Base-by-base conservation (phyloP, 2,888 invertebrate genomes). In the Melitaea athalia region DNA sequence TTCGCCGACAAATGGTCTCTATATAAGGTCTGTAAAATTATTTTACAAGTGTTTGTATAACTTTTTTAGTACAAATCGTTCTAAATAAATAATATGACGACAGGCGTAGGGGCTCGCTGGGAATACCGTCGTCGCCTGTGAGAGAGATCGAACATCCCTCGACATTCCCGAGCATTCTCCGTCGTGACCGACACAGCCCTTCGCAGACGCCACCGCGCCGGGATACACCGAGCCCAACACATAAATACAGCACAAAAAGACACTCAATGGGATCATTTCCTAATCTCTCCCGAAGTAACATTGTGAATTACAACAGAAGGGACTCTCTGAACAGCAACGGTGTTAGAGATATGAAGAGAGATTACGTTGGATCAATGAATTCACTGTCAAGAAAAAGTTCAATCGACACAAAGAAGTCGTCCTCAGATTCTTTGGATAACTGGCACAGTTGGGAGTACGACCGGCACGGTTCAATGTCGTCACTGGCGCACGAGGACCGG, bases 361-460 rank as follows among this genome's bases (percentile, higher is more conserved):
- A 94, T 78, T 93, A 94, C 61, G 93, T 93, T 49, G 89, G 92
- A 7, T 92, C 91, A 1, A 86, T 84, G 59, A 87, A 84, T 74
- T 89, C 90, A 0, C 75, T 93, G 15, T 87, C 89, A 38, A 91
- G 94, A 76, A 93, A 95, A 78, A 92, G 88, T 78, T 92, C 91
- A 0, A 89, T 91, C 42, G 92, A 91, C 70, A 91, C 91, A 67
- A 91, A 89, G 76, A 92, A 92, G 72, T 92, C 92, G 66, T 96
- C 96, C 0, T 95, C 95, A 49, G 96, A 96, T 84, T 96, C 96
- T 0, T 83, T 96, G 84, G 96, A 96, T 79, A 93, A 94, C 60
- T 94, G 95, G 88, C 94, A 95, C 67, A 94, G 94, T 60, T 96
- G 95, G 95, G 96, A 96, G 77, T 92, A 94, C 1, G 94, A 94